phyloP scores from a whole-genome alignment of 2,888 invertebrate genomes.

The Pseudococcus longispinus region DNA sequence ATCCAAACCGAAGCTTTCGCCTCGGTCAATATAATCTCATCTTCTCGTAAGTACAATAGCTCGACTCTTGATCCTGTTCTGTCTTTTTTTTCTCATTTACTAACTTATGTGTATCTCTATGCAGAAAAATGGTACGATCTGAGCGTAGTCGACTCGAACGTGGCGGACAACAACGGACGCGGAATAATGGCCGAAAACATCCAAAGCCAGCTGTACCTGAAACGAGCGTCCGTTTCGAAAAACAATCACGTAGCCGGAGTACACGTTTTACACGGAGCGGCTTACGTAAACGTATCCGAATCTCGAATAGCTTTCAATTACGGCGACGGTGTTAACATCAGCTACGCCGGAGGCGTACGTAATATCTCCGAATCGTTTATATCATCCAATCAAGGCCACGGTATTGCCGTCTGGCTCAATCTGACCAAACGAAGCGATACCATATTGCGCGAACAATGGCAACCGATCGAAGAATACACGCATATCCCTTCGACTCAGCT shows the following conservation, averaged over 20 bases:
- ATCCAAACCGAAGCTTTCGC: constrained; percentile 76
- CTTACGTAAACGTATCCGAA: constrained; percentile 91
- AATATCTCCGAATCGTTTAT: constrained; percentile 88
- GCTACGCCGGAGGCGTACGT: constrained; percentile 80
- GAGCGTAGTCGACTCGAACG: constrained; percentile 82
- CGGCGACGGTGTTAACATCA: constrained; percentile 94
- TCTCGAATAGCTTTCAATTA: constrained; percentile 88
- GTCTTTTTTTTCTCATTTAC: background rate
- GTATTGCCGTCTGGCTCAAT: constrained; percentile 89
- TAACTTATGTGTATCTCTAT: background rate
- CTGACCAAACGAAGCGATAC: constrained; percentile 67
- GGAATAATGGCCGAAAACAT: constrained; percentile 94
- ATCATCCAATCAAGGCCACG: constrained; percentile 87
- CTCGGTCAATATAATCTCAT: constrained; percentile 80
- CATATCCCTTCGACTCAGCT: constrained; percentile 68
- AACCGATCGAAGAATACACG: constrained; percentile 23
- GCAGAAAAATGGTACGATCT: constrained; percentile 74
- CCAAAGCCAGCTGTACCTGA: constrained; percentile 85
- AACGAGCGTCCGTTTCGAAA: constrained; percentile 80
- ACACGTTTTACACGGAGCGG: constrained; percentile 87
- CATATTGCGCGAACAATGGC: constrained; percentile 60
- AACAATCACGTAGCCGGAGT: constrained; percentile 91
- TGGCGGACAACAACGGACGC: constrained; percentile 89
- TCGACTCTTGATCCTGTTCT: background rate
- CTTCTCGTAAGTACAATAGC: constrained; percentile 66